Percentiles rank a stretch among this genome's conserved stretches.
Conservation (phyloP, 2,888 invertebrate species). For the Ligdia adustata region DNA sequence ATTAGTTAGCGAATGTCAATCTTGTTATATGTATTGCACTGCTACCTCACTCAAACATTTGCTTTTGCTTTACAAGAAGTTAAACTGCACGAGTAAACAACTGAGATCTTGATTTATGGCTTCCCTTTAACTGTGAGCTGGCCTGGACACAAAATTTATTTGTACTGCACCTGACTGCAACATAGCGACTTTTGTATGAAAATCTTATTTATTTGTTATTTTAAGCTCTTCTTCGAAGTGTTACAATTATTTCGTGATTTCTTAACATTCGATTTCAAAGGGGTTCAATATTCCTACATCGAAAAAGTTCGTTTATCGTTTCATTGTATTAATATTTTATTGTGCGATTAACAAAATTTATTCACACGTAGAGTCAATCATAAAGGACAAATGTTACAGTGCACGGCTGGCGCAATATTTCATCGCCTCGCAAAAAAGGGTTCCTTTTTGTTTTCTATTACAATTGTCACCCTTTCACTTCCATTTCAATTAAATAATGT, state of each 20-base stretch:
- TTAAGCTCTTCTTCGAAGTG: background rate
- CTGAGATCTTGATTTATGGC: conserved; percentile 66
- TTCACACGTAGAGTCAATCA: conserved; percentile 32
- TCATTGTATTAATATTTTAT: conserved; percentile 1
- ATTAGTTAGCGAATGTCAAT: conserved; percentile 78
- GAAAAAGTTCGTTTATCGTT: background rate
- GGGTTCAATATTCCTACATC: no score
- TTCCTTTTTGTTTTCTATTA: conserved; percentile 81
- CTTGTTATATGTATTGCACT: conserved; percentile 57
- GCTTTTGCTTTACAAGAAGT: conserved; percentile 68
- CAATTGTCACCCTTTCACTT: conserved; percentile 83
- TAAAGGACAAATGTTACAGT: conserved; percentile 79
- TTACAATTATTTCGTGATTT: background rate
- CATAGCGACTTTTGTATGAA: conserved; percentile 1
- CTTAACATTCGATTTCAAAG: no score
- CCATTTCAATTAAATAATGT: conserved; percentile 84
- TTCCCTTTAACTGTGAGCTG: conserved; percentile 25
- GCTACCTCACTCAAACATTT: conserved; percentile 56
- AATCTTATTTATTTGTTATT: conserved; percentile 40
- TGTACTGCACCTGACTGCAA: conserved; percentile 48
- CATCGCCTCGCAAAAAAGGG: conserved; percentile 73
- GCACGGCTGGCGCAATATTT: conserved; percentile 81
- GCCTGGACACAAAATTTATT: conserved; percentile 40
- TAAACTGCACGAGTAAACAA: conserved; percentile 71
- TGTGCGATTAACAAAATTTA: conserved; percentile 18